Base-by-base conservation (phyloP, 2,797 vertebrate genomes). In the Bufotes viridis region DNA sequence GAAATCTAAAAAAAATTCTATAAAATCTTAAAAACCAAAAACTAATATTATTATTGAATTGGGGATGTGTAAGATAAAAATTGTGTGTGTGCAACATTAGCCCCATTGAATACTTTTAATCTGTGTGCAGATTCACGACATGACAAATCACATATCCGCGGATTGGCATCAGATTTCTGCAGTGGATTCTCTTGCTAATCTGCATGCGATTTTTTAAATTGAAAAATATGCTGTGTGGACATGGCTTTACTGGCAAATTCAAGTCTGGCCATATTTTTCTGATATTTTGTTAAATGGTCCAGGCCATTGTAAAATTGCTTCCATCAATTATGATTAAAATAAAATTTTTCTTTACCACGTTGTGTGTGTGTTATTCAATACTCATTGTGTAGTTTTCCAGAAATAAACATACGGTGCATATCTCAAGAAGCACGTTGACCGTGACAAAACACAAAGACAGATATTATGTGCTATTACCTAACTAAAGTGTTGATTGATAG, bases 401-500 rank as follows among this genome's bases (percentile, higher is more conserved):
- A 72, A 61, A 80, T 49, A 42, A 74, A 34, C 24, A 55, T 70
- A 60, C 9, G 20, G 17, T 57, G 2, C 22, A 13, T 20, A 60
- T 42, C 53, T 69, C 26, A 81, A 63, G 29, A 81, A 78, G 49
- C n/a, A 18, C 60, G 29, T 60, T 87, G 63, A 70, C 24, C 78
- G 26, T 86, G 63, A 87, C 67, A 72, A 60, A 53, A n/a, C 74
- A 75, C 69, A 53, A 81, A 87, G 53, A 26, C 57, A 24, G 55
- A 18, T 53, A 60, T 70, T 74, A 58, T 20, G 26, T 74, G 51
- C 83, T 63, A 67, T 67, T 85, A 65, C 24, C 18, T 85, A 76
- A n/a, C 58, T 78, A 85, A 76, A 61, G 60, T 20, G 61, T 29
- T 85, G 86, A 87, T 82, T 82, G 86, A 87, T 82, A 78, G 72